Evolutionary conservation across 2,113 vertebrate genomes (phyloP).

Genomic region (Notarius lentiginosus): DNA sequence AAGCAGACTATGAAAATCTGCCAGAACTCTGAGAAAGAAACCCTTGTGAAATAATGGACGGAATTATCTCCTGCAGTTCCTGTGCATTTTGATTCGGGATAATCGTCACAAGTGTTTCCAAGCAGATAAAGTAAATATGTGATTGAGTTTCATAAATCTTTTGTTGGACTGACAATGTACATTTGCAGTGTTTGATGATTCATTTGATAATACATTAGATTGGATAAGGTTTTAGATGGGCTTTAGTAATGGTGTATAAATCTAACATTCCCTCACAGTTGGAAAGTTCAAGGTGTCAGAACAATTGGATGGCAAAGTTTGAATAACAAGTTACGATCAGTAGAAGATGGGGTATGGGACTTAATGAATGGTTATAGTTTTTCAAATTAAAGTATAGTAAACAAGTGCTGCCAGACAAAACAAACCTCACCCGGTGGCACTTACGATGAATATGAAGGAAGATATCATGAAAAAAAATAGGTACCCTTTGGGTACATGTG

Average conservation of each 20-base stretch:
- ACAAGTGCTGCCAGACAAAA: no score
- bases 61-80: constrained; percentile 40
- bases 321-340: background rate
- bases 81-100: constrained; percentile 43
- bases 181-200: constrained; percentile 6
- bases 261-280: background rate
- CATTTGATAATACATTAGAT: background rate
- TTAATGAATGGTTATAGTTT: background rate
- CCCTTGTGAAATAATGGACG: constrained; percentile 35
- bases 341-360: background rate
- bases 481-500: no score
- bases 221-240: background rate
- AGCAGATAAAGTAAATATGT: constrained; percentile 34
- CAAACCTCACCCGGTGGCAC: no score
- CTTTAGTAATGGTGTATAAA: background rate
- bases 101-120: constrained; percentile 18
- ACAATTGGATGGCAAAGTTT: background rate
- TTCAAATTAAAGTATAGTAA: background rate
- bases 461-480: no score
- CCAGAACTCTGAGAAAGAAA: constrained; percentile 35
- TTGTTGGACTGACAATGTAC: background rate
- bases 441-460: no score
- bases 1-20: constrained; percentile 30
- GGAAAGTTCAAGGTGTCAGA: background rate
- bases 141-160: background rate